These are phyloP conservation scores for Drosophila chauvacae DNA, from an alignment of 1,140 invertebrate genomes.

Conservation along the genomic window DNA sequence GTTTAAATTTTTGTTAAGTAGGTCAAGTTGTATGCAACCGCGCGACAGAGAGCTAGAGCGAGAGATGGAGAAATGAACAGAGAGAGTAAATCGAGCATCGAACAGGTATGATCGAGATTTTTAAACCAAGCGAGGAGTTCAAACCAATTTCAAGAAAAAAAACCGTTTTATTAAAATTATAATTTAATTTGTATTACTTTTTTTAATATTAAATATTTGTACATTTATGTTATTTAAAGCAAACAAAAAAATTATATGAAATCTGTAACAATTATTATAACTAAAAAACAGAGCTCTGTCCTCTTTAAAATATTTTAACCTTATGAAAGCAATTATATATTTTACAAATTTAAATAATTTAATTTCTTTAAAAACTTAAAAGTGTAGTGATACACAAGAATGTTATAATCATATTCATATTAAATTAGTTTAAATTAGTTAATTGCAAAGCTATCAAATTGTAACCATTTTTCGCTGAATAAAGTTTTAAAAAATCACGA, in stretches of 20 bases:
- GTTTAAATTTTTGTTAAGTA: constrained; percentile 82
- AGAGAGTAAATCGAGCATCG: constrained; percentile 36
- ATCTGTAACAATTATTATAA: background rate
- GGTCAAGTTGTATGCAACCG: constrained; percentile 74
- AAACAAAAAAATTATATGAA: no score
- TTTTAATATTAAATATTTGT: background rate
- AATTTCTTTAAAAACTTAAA: background rate
- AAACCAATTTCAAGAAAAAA: background rate
- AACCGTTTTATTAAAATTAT: background rate
- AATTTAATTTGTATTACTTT: no score
- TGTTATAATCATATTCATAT: no score
- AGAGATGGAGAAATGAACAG: constrained; percentile 14
- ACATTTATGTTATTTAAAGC: background rate
- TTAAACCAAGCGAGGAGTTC: constrained; percentile 18
- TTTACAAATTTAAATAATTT: background rate
- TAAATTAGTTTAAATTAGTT: no score
- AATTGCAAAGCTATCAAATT: background rate
- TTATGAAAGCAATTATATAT: background rate
- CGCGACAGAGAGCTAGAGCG: constrained; percentile 21
- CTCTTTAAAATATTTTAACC: background rate
- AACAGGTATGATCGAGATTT: constrained; percentile 57
- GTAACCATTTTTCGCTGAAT: no score
- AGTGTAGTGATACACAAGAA: no score
- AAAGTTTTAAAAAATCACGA: background rate
- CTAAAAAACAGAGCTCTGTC: background rate